Evolutionary conservation across 1,140 invertebrate genomes (phyloP).

Genomic region (Idris sp.): DNA sequence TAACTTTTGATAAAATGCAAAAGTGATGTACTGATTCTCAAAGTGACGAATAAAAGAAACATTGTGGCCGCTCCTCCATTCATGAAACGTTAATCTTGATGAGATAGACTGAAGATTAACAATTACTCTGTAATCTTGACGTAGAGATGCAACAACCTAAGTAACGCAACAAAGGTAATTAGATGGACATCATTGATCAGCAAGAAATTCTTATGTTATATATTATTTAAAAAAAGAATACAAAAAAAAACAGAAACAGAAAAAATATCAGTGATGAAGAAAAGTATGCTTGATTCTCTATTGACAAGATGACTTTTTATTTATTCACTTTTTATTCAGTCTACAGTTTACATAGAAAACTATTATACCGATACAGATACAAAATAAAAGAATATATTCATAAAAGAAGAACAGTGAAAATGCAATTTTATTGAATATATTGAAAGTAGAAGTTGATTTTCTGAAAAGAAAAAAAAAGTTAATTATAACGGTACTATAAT

Average conservation of each 20-base stretch:
- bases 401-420: not conserved
- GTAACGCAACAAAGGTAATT: constrained; percentile 9
- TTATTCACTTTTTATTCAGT: no score
- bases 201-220: not conserved
- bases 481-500: no score
- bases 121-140: constrained; percentile 21
- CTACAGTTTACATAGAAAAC: no score
- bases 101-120: constrained; percentile 20
- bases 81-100: constrained; percentile 21
- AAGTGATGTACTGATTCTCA: not conserved
- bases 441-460: no score
- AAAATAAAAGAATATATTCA: not conserved
- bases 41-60: not conserved
- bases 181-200: constrained; percentile 1
- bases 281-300: not conserved
- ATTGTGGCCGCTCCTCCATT: constrained; percentile 11
- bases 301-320: no score
- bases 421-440: not conserved
- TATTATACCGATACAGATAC: not conserved
- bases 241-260: not conserved
- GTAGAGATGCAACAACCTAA: constrained; percentile 5
- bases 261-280: not conserved
- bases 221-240: not conserved
- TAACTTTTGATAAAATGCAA: no score
- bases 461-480: no score